A percentile compares a stretch with the other conserved stretches of the same genome.
Evolutionary conservation across 2,888 invertebrate genomes (phyloP).

Genomic region (Pyrgus malvae): DNA sequence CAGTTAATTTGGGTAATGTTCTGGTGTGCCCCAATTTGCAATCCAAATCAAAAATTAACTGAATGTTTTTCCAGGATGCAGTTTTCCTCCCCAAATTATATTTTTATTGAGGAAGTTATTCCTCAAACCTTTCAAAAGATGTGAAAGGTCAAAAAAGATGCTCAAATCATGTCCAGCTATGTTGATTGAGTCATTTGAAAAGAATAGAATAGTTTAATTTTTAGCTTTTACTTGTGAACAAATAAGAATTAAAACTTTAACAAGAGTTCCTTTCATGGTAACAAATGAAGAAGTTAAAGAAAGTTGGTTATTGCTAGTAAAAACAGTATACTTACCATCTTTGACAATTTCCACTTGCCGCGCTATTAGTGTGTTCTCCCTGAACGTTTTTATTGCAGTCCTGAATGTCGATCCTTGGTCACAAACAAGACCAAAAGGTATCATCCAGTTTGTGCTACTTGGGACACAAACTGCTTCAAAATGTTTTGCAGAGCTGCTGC

Average conservation of each 20-base stretch:
- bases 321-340: too few relatives aligned
- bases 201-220: too few relatives aligned
- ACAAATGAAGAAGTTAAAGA: too few relatives aligned
- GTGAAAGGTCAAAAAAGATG: constrained; percentile 34
- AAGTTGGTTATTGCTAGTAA: too few relatives aligned
- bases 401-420: neutral
- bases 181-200: neutral
- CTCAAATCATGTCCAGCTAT: constrained; percentile 6
- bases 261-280: too few relatives aligned
- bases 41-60: constrained; percentile 16
- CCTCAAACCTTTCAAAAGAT: constrained; percentile 32
- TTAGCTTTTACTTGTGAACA: too few relatives aligned
- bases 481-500: neutral
- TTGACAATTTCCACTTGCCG: too few relatives aligned
- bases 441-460: neutral
- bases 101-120: constrained; percentile 27
- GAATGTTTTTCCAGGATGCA: constrained; percentile 27
- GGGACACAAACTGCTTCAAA: neutral
- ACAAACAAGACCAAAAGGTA: neutral
- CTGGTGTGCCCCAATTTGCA: constrained; percentile 26
- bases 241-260: too few relatives aligned
- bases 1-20: constrained; percentile 25
- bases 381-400: neutral
- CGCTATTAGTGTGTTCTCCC: neutral
- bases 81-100: constrained; percentile 18